Evolutionary conservation across 1,140 invertebrate genomes (phyloP).

Genomic region (Drosophila mauritiana): DNA sequence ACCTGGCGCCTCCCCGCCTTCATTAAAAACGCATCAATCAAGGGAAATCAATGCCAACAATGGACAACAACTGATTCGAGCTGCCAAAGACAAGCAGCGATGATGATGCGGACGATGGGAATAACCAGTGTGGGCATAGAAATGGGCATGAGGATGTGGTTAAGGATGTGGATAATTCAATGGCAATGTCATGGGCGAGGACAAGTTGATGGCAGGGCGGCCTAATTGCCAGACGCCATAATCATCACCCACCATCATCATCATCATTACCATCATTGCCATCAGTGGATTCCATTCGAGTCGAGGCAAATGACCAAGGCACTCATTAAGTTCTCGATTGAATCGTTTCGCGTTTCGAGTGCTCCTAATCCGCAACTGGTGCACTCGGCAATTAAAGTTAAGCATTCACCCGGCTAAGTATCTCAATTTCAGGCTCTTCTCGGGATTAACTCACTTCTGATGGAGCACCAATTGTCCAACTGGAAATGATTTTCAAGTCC

Average conservation of each 20-base stretch:
- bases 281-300: constrained; percentile 3
- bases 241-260: background rate
- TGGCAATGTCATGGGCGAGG: constrained; percentile 24
- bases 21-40: constrained; percentile 79
- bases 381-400: constrained; percentile 32
- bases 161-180: constrained; percentile 4
- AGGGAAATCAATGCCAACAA: constrained; percentile 59
- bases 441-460: constrained; percentile 12
- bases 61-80: constrained; percentile 56
- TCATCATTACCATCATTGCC: constrained; percentile 3
- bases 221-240: constrained; percentile 46
- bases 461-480: constrained; percentile 9
- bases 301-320: constrained; percentile 35
- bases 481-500: constrained; percentile 2
- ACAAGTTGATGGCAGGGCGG: constrained; percentile 44
- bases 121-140: constrained; percentile 5
- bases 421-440: constrained; percentile 18
- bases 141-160: constrained; percentile 7
- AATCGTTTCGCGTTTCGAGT: constrained; percentile 22
- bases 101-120: constrained; percentile 9
- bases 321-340: constrained; percentile 31
- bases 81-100: constrained; percentile 37
- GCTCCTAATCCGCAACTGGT: constrained; percentile 32
- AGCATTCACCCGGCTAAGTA: constrained; percentile 8
- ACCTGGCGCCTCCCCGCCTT: constrained; percentile 34